Evolutionary conservation across 2,888 invertebrate genomes (phyloP), one percentile per base, ranked within the genome.

Genomic region (Julus scanicus): DNA sequence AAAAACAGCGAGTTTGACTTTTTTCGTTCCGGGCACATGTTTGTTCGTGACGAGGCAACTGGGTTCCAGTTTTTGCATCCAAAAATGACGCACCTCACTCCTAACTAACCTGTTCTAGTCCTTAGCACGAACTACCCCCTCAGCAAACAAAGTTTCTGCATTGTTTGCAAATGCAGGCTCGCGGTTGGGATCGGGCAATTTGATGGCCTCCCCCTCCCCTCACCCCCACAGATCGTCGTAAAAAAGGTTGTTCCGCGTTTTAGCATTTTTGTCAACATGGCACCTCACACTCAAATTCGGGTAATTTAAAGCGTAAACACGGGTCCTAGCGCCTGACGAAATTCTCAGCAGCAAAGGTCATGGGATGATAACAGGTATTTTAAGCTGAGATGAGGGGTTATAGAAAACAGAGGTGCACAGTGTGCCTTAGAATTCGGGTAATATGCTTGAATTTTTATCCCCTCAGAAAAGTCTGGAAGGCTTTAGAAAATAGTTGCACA

Each of bases 61-160:
- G 20, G 71, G 71, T 71, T 71, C 71, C 71, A 71, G 71, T 71
- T 71, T 71, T 71, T 71, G 71, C 71, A 71, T 71, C 71, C 71
- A 9, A 71, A 20, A 71, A 8, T 6, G 9, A 20, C 44, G 71
- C 20, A 8, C 71, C 71, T 71, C 57, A 63, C 57, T 63, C 29
- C 71, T 71, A 71, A 71, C 71, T 71, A 71, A 71, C 71, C 71
- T 71, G 71, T 71, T 71, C 71, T 71, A 71, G 71, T 71, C 71
- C 71, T 71, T 29, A 20, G 71, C 71, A 71, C 71, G 71, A 71
- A 71, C 71, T 71, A 71, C 29, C 71, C 71, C 71, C 20, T n/a
- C 20, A 20, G 71, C 71, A 71, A 71, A 71, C 71, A 71, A 71
- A 29, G 71, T 20, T 71, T 71, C 29, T 20, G 17, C 29, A 71